Base-by-base conservation (phyloP, 2,113 vertebrate species). In the Erpornis zantholeuca region DNA sequence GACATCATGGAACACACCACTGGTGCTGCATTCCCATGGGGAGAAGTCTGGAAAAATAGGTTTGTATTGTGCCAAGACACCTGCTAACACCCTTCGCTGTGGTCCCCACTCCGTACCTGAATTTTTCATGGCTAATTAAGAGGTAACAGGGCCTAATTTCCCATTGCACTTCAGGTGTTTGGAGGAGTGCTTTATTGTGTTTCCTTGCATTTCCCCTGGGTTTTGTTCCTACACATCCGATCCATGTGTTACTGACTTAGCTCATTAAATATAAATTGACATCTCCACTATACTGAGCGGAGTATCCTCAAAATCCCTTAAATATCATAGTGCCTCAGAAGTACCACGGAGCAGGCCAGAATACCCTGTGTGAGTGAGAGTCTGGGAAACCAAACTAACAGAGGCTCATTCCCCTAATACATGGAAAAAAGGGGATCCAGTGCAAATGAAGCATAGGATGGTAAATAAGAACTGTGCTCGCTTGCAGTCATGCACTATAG, bases 401-500 rank as follows among this genome's bases (percentile, higher is more conserved):
- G 96, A 94, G 88, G 73, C 79, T 96, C 88, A n/a, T 61, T 96
- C 95, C 69, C 85, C 83, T 96, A 96, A 96, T 95, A 96, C 82
- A 93, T 85, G 92, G 96, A 97, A 77, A 96, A 97, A 94, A 84
- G 54, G 91, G 79, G 94, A 95, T 95, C 94, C 76, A 95, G 93
- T 97, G 97, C 94, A 98, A 98, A 98, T 98, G 98, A 98, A 98
- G 98, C 98, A 97, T 98, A 65, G 96, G 97, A 96, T 96, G 95
- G 97, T 98, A 98, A 98, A 98, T 98, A 98, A 97, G 98, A 96
- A 91, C 97, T 98, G 98, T 97, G 97, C 88, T 98, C 96, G 7
- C 97, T 98, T 93, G 95, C 97, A 98, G 98, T 98, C 98, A 98
- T 98, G 98, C 98, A 98, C 98, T 97, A 95, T 94, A 97, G 98